Percentiles rank a stretch among this genome's conserved stretches.
Conservation (phyloP, 2,888 invertebrate genomes). For the Eupithecia insigniata region DNA sequence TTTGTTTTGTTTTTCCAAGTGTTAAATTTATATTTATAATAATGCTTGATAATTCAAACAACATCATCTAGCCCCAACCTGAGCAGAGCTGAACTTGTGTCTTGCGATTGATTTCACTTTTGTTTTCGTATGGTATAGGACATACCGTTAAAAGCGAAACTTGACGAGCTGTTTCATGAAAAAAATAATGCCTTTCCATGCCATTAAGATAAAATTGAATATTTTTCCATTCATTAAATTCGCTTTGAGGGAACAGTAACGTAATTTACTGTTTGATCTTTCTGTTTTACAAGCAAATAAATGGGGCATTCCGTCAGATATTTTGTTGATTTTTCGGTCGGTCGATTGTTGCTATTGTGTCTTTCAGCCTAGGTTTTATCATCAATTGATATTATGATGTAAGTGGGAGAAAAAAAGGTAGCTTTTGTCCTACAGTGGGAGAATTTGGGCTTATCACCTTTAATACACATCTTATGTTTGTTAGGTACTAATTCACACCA, state of each 20-base stretch:
- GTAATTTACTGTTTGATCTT: conserved; percentile 20
- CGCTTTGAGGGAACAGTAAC: conserved; percentile 12
- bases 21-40: not conserved
- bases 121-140: not conserved
- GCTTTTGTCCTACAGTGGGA: too few relatives aligned
- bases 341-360: not conserved
- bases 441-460: too few relatives aligned
- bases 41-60: too few relatives aligned
- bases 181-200: not conserved
- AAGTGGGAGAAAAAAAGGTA: not conserved
- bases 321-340: not conserved
- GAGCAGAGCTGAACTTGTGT: too few relatives aligned
- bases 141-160: not conserved
- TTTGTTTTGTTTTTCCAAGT: not conserved
- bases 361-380: too few relatives aligned
- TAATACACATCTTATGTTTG: too few relatives aligned
- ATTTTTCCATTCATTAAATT: conserved; percentile 7
- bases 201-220: not conserved
- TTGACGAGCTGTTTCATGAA: not conserved
- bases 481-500: not conserved
- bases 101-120: too few relatives aligned
- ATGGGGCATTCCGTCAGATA: conserved; percentile 7
- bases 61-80: too few relatives aligned
- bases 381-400: not conserved
- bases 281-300: conserved; percentile 13